These are phyloP conservation scores for Listronotus bonariensis DNA, from an alignment of 1,140 invertebrate species.

Conservation along the genomic window DNA sequence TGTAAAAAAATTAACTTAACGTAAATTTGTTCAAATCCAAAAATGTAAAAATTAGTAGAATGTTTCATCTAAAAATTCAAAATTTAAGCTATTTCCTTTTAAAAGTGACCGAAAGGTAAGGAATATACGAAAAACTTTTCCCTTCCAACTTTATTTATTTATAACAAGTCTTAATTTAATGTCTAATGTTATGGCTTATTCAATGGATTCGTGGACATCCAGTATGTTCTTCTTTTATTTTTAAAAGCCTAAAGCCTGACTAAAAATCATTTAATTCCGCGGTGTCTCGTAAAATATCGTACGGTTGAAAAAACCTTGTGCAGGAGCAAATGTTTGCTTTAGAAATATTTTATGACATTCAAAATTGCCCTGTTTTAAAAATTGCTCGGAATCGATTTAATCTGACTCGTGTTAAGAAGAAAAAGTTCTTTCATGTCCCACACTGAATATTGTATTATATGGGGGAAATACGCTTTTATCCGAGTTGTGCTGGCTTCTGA, in stretches of 20 bases:
- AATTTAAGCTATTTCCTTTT: no score
- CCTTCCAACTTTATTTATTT: no score
- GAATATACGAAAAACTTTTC: no score
- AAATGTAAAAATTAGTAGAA: no score
- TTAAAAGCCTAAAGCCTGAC: background rate
- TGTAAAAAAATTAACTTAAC: no score
- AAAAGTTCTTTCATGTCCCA: constrained; percentile 2
- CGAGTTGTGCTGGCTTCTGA: background rate
- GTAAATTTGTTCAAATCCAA: no score
- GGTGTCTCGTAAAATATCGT: background rate
- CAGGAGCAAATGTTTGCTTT: constrained; percentile 16
- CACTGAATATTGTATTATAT: constrained; percentile 3
- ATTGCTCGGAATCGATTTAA: constrained; percentile 6
- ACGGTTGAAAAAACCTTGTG: background rate
- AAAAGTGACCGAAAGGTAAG: no score
- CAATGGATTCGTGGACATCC: no score
- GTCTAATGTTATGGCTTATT: no score
- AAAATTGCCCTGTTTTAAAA: constrained; percentile 18
- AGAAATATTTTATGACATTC: constrained; percentile 17
- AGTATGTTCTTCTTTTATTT: no score
- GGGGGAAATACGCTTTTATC: background rate
- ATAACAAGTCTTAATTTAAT: no score
- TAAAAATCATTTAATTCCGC: constrained; percentile 3
- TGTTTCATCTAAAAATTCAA: no score
- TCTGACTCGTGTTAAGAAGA: background rate